phyloP scores from a whole-genome alignment of 1,140 invertebrate species.

The Atta texana region DNA sequence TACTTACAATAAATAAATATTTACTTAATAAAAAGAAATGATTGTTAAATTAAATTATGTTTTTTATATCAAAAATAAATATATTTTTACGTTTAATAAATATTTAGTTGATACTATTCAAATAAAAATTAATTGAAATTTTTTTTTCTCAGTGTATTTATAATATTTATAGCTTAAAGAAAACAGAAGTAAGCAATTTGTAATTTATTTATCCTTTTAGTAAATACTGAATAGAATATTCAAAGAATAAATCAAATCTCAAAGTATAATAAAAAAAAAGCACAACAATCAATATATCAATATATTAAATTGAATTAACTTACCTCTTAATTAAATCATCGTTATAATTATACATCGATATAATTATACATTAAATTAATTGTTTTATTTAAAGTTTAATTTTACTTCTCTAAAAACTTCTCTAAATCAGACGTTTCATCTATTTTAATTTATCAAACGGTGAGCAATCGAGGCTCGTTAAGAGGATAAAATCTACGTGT shows the following conservation, averaged over 20 bases:
- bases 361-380: background rate
- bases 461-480: conserved; percentile 14
- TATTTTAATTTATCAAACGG: conserved; percentile 4
- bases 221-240: background rate
- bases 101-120: no score
- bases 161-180: background rate
- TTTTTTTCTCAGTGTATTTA: no score
- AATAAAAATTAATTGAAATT: no score
- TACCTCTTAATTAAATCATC: background rate
- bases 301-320: background rate
- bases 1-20: no score
- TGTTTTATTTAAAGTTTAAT: background rate
- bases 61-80: no score
- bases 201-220: background rate
- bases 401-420: conserved; percentile 6
- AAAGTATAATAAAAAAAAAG: conserved; percentile 15
- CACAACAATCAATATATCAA: background rate
- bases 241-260: background rate
- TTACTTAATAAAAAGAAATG: no score
- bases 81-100: no score
- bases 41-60: no score
- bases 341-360: background rate
- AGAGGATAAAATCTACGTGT: conserved; percentile 4
- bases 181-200: background rate
- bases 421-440: background rate